phyloP scores from a whole-genome alignment of 2,888 invertebrate species.

The Theretra japonica region DNA sequence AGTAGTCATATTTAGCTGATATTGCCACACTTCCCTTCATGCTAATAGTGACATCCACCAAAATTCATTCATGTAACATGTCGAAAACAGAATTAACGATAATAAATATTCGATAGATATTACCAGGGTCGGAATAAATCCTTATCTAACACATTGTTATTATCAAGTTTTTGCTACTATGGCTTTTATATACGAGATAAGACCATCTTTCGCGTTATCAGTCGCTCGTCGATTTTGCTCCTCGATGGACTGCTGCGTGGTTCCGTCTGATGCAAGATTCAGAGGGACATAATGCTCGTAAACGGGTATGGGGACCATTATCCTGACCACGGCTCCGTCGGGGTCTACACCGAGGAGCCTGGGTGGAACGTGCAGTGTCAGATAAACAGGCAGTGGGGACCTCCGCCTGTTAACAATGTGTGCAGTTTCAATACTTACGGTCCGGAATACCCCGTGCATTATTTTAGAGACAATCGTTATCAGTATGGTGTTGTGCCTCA shows the following conservation, averaged over 20 bases:
- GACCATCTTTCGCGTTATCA: conserved; percentile 77
- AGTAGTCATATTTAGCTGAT: conserved; percentile 11
- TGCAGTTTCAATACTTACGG: conserved; percentile 57
- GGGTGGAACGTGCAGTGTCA: conserved; percentile 71
- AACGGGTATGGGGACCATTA: conserved; percentile 56
- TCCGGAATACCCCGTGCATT: conserved; percentile 60
- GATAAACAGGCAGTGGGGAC: conserved; percentile 63
- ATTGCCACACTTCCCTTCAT: not conserved
- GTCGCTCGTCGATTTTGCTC: conserved; percentile 75
- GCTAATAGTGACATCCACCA: not conserved
- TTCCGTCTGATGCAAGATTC: conserved; percentile 46
- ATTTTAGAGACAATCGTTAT: conserved; percentile 56
- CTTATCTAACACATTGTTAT: conserved; percentile 71
- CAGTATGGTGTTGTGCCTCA: conserved; percentile 51
- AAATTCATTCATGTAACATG: not conserved
- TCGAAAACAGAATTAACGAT: conserved; percentile 16
- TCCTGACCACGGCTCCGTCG: conserved; percentile 61
- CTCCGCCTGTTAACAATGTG: conserved; percentile 52
- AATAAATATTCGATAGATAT: conserved; percentile 22
- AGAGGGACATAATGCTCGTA: conserved; percentile 65
- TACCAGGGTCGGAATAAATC: conserved; percentile 51
- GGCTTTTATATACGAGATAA: conserved; percentile 74
- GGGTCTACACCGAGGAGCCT: conserved; percentile 59
- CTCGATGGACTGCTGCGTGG: conserved; percentile 74
- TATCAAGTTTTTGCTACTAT: conserved; percentile 77